Evolutionary conservation across 2,888 invertebrate species (phyloP).

Genomic region (Brachynemurus nebulosus): DNA sequence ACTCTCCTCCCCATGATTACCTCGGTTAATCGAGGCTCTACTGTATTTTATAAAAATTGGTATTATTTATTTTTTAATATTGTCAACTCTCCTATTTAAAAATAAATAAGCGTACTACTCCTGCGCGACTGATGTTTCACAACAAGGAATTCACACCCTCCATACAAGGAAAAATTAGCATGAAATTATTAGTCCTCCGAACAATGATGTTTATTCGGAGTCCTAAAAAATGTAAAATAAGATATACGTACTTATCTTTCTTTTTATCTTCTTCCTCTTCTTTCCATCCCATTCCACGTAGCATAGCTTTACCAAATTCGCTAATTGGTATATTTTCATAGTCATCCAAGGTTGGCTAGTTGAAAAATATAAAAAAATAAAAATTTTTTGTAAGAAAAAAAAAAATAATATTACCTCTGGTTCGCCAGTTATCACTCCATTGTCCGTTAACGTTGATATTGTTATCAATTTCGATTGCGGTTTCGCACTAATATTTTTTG

Average conservation of each 20-base stretch:
- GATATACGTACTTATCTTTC: constrained; percentile 32
- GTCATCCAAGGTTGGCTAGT: constrained; percentile 43
- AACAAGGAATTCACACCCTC: too few species aligned
- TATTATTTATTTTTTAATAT: too few species aligned
- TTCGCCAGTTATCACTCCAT: constrained; percentile 36
- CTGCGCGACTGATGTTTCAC: too few species aligned
- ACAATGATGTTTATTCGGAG: too few species aligned
- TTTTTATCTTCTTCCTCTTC: constrained; percentile 49
- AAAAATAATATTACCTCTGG: neutral
- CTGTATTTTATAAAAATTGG: too few species aligned
- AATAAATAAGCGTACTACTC: too few species aligned
- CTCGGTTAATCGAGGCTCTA: too few species aligned
- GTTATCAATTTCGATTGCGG: constrained; percentile 28
- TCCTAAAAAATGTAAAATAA: too few species aligned
- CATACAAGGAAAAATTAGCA: too few species aligned
- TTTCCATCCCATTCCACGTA: constrained; percentile 90
- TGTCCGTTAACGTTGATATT: constrained; percentile 36
- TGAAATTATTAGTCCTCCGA: too few species aligned
- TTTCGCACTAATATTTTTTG: constrained; percentile 27
- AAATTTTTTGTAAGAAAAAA: neutral
- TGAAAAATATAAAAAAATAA: neutral
- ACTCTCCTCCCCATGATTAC: too few species aligned
- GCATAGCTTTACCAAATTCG: constrained; percentile 84
- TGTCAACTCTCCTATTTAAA: too few species aligned
- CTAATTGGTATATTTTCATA: constrained; percentile 57